Evolutionary conservation across 2,797 vertebrate genomes (phyloP).

Genomic region (Pagetopsis macropterus): DNA sequence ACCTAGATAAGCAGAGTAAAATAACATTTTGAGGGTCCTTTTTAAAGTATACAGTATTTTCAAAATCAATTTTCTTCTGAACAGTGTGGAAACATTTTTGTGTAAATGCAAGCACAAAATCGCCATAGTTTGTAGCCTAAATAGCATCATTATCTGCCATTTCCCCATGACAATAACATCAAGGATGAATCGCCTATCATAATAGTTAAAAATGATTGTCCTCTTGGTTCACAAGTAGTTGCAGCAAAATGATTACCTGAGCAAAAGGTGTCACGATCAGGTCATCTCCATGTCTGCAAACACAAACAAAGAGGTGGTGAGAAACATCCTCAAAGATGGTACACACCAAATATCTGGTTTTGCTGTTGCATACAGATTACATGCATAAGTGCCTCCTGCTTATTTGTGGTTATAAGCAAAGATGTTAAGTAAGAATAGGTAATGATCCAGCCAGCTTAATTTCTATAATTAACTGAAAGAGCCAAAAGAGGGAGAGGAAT

Average conservation of each 20-base stretch:
- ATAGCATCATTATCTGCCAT: too few relatives aligned
- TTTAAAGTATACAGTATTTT: not conserved
- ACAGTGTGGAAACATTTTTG: too few relatives aligned
- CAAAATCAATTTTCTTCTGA: not conserved
- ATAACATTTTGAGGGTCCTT: not conserved
- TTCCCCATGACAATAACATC: too few relatives aligned
- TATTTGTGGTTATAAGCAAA: conserved; percentile 11
- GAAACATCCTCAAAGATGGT: not conserved
- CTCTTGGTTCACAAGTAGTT: too few relatives aligned
- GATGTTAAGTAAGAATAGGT: conserved; percentile 13
- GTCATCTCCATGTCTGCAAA: conserved; percentile 95
- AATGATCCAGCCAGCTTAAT: conserved; percentile 1
- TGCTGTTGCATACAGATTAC: not conserved
- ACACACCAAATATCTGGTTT: not conserved
- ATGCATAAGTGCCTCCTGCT: not conserved
- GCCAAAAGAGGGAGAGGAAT: conserved; percentile 6
- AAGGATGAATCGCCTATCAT: too few relatives aligned
- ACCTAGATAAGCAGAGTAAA: conserved; percentile 81
- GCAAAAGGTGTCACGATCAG: conserved; percentile 98
- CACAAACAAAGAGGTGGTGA: conserved; percentile 13
- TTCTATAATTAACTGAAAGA: conserved; percentile 36
- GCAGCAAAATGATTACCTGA: conserved; percentile 84
- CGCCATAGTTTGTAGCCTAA: too few relatives aligned
- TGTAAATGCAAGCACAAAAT: too few relatives aligned
- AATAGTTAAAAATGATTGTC: too few relatives aligned